Conservation (phyloP, 2,888 invertebrate genomes). For the Drosophila putrida region DNA sequence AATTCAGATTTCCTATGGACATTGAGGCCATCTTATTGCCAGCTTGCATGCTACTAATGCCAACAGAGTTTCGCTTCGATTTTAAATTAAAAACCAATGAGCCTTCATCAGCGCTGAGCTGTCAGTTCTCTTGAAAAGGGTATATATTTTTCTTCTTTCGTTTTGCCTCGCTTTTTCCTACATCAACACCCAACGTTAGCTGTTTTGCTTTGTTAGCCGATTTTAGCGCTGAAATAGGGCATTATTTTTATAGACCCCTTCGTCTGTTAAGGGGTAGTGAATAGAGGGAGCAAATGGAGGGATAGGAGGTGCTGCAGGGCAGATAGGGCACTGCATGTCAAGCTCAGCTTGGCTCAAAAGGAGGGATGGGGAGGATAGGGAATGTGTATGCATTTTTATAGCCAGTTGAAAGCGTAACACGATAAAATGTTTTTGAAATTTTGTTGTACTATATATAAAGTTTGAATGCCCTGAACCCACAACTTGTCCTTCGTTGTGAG, state of each 20-base stretch:
- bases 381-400: conserved; percentile 74
- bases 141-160: conserved; percentile 42
- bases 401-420: conserved; percentile 76
- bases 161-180: background rate
- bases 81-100: conserved; percentile 72
- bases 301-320: background rate
- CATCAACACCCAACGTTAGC: conserved; percentile 57
- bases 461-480: conserved; percentile 70
- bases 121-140: conserved; percentile 70
- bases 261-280: conserved; percentile 2
- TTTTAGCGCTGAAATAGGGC: conserved; percentile 63
- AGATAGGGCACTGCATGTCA: conserved; percentile 51
- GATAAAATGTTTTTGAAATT: conserved; percentile 76
- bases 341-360: conserved; percentile 23
- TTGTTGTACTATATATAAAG: conserved; percentile 59
- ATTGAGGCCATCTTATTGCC: background rate
- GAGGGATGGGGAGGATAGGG: background rate
- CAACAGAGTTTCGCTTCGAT: conserved; percentile 48
- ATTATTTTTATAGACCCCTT: conserved; percentile 64
- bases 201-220: conserved; percentile 63
- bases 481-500: conserved; percentile 59
- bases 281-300: background rate
- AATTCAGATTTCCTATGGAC: conserved; percentile 1
- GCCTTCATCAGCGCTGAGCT: conserved; percentile 56
- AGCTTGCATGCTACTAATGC: conserved; percentile 3